Evolutionary conservation across 2,113 vertebrate species (phyloP).

Genomic region (Ramphastos sulfuratus): DNA sequence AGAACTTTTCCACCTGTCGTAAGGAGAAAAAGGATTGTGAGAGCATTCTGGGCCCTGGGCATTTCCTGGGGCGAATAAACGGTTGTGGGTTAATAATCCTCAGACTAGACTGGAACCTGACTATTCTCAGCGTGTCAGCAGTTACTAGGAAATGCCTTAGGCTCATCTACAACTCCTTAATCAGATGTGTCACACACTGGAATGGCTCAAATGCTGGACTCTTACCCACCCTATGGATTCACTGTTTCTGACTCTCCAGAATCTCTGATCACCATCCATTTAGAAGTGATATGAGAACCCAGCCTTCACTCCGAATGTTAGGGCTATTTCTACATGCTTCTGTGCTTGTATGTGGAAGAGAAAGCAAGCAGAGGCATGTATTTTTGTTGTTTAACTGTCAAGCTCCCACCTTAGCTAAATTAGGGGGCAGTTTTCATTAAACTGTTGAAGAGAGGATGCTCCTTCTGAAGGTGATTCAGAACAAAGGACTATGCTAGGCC

Average conservation of each 20-base stretch:
- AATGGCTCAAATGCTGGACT: neutral
- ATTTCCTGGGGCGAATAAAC: neutral
- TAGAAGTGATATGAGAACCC: neutral
- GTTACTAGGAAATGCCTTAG: neutral
- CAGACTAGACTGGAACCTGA: neutral
- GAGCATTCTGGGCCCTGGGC: neutral
- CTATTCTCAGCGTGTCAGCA: neutral
- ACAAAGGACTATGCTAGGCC: neutral
- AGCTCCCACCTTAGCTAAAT: neutral
- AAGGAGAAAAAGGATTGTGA: neutral
- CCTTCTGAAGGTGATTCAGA: neutral
- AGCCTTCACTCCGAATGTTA: neutral
- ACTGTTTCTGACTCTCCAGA: neutral
- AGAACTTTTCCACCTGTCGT: neutral
- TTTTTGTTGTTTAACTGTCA: neutral
- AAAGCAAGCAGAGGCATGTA: neutral
- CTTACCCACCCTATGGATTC: neutral
- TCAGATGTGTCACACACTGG: neutral
- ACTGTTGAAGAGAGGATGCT: neutral
- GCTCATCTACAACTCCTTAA: neutral
- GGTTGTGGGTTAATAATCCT: neutral
- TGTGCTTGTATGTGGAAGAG: neutral
- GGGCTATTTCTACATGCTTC: neutral
- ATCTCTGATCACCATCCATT: neutral
- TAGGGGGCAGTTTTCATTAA: neutral